These are phyloP conservation scores for Collichthys lucidus DNA, from an alignment of 2,113 vertebrate genomes.

Conservation along the genomic window DNA sequence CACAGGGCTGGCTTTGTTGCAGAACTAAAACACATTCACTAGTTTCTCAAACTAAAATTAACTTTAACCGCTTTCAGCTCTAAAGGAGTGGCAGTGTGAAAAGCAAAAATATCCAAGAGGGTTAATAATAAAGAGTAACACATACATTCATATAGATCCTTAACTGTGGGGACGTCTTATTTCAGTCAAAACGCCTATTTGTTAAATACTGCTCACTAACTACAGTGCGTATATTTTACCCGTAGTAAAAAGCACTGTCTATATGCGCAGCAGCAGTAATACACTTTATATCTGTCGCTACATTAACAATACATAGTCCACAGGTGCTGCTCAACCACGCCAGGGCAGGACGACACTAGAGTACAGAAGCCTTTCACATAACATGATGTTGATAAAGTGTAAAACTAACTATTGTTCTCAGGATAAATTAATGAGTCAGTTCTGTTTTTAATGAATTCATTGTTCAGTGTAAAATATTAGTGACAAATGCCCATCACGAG, in stretches of 20 bases:
- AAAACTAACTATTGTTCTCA: not conserved
- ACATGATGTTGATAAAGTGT: not conserved
- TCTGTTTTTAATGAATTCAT: not conserved
- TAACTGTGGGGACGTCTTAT: too few species aligned
- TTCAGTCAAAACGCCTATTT: not conserved
- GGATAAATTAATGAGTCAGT: not conserved
- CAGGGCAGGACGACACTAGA: too few species aligned
- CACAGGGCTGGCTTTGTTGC: conserved; percentile 30
- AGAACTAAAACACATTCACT: conserved; percentile 2
- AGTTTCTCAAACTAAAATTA: conserved; percentile 10
- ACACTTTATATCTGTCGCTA: not conserved
- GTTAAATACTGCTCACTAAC: too few species aligned
- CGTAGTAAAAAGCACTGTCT: too few species aligned
- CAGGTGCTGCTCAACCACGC: not conserved
- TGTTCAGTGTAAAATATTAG: not conserved
- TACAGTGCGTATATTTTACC: too few species aligned
- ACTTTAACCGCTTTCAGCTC: not conserved
- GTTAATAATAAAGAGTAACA: not conserved
- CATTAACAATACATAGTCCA: not conserved
- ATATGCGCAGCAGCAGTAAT: too few species aligned
- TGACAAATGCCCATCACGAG: not conserved
- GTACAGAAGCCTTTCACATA: not conserved
- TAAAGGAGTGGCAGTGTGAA: not conserved
- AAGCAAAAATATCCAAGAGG: not conserved
- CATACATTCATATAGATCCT: not conserved